These are phyloP conservation scores for Chrysaora quinquecirrha DNA, from an alignment of 30 jellyfish, hydroid and myxozoan genomes.

Conservation along the genomic window DNA sequence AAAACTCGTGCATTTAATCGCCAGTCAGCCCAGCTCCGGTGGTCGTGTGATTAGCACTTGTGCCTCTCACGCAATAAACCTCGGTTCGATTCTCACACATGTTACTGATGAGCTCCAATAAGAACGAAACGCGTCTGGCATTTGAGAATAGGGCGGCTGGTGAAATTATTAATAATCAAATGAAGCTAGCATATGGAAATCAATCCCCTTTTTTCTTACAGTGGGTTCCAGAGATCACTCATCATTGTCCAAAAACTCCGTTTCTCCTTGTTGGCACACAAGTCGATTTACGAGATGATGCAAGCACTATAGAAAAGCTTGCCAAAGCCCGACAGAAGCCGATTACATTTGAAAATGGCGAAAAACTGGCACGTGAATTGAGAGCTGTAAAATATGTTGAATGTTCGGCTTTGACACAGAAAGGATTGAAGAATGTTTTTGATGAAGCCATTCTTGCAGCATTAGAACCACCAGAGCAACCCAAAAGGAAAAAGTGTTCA, in stretches of 20 bases:
- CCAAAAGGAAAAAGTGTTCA: constrained; percentile 95
- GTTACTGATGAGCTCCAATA: too few relatives aligned
- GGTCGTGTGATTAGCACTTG: too few relatives aligned
- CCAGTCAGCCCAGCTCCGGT: too few relatives aligned
- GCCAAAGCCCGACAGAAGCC: constrained; percentile 98
- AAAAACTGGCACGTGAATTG: constrained; percentile 94
- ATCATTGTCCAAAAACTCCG: constrained; percentile 99
- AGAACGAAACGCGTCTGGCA: too few relatives aligned
- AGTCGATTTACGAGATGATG: constrained; percentile 98
- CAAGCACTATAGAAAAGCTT: constrained; percentile 91
- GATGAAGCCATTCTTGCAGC: constrained; percentile 99
- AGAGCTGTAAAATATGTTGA: constrained; percentile 98
- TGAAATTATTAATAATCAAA: too few relatives aligned
- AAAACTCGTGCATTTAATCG: too few relatives aligned
- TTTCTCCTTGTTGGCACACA: constrained; percentile 99
- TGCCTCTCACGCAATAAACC: too few relatives aligned
- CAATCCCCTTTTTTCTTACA: constrained; percentile 38
- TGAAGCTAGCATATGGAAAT: too few relatives aligned
- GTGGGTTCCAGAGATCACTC: constrained; percentile 99
- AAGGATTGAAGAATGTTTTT: constrained; percentile 97
- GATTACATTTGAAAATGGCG: constrained; percentile 92
- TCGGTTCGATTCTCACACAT: too few relatives aligned
- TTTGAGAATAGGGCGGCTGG: too few relatives aligned
- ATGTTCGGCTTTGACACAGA: constrained; percentile 98
- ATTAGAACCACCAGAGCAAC: constrained; percentile 99